Evolutionary conservation across 2,797 vertebrate genomes (phyloP).

Genomic region (Syndactyla subalaris): DNA sequence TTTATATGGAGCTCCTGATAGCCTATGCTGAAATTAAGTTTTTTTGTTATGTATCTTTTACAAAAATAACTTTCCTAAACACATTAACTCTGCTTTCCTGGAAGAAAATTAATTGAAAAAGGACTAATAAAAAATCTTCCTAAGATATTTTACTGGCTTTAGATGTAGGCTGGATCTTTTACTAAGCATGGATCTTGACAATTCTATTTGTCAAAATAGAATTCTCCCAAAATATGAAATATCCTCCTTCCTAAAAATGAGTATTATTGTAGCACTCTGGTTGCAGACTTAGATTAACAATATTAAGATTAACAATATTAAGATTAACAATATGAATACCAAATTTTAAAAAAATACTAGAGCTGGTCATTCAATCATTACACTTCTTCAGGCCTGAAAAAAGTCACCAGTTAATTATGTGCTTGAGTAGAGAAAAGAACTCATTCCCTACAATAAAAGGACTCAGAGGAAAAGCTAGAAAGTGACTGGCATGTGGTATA

Average conservation of each 20-base stretch:
- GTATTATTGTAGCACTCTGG: not conserved
- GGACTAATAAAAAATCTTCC: not conserved
- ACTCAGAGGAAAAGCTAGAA: not conserved
- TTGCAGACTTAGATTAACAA: not conserved
- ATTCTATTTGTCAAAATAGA: not conserved
- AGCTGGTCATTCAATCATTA: not conserved
- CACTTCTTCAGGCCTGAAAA: not conserved
- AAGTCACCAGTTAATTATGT: not conserved
- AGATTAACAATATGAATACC: not conserved
- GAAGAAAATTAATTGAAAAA: constrained; percentile 9
- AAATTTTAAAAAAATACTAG: not conserved
- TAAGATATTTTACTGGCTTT: not conserved
- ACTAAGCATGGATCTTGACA: not conserved
- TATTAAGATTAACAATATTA: too few species aligned
- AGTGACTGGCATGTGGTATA: not conserved
- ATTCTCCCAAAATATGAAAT: not conserved
- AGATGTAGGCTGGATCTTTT: not conserved
- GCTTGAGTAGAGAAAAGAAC: not conserved
- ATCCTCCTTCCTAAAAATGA: not conserved
- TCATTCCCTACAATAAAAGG: not conserved
- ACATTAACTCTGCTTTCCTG: not conserved
- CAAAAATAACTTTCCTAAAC: not conserved
- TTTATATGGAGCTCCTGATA: not conserved
- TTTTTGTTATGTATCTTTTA: not conserved
- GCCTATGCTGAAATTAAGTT: not conserved